Conservation (phyloP, 92 coral and sea anemone genomes). For the Heteractis magnifica region DNA sequence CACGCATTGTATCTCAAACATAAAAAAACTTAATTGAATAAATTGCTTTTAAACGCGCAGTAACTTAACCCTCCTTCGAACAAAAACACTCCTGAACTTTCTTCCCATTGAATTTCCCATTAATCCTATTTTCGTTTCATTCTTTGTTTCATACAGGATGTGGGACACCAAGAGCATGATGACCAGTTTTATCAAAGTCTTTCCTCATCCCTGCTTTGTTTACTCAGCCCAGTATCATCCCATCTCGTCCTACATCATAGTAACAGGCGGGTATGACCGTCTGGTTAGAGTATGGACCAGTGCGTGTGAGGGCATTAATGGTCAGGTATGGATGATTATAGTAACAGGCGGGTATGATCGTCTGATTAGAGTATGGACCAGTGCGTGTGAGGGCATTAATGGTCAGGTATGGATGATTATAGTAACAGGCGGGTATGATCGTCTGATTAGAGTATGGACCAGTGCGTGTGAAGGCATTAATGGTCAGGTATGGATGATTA, state of each 20-base stretch:
- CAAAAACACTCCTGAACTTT: no score
- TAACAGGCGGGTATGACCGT: slow-evolving; percentile 97
- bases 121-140: neutral
- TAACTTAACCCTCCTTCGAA: no score
- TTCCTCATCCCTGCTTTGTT: slow-evolving; percentile 97
- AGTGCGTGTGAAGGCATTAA: slow-evolving; percentile 77
- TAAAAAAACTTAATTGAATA: no score
- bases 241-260: slow-evolving; percentile 64
- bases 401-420: slow-evolving; percentile 81
- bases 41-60: no score
- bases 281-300: slow-evolving; percentile 94
- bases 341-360: slow-evolving; percentile 97
- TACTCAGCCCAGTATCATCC: slow-evolving; percentile 96
- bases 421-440: slow-evolving; percentile 95
- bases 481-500: slow-evolving; percentile 77
- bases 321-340: slow-evolving; percentile 74
- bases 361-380: slow-evolving; percentile 90
- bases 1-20: no score
- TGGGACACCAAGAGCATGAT: slow-evolving; percentile 86
- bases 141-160: slow-evolving; percentile 39
- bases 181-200: slow-evolving; percentile 73
- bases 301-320: slow-evolving; percentile 78
- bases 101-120: neutral
- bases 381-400: slow-evolving; percentile 73
- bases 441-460: slow-evolving; percentile 89